Evolutionary conservation across 2,888 invertebrate genomes (phyloP), one percentile per base, ranked within the genome.

Genomic region (Erebia aethiops): DNA sequence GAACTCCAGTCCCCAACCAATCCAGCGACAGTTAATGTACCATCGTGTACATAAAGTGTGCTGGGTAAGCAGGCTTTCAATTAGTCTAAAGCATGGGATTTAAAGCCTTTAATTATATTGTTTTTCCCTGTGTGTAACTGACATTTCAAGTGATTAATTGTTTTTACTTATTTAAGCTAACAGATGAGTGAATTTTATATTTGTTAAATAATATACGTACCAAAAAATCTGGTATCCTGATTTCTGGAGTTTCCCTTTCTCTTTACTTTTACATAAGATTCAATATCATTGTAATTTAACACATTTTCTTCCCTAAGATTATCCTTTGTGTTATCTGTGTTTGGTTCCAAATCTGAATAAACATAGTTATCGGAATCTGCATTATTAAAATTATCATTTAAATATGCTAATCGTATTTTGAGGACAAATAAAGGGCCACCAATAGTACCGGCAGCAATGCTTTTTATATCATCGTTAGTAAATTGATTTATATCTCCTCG

Each of bases 351-450:
- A 70, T 83, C 79, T 49, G 71, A 69, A 56, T 76, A 72, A 63
- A 70, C 68, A 71, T 79, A 76, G 69, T 77, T 78, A 67, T 77
- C 75, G 62, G 71, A 58, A 51, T 82, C 78, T 61, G 73, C 73
- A 72, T 85, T 80, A 58, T 81, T 78, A 69, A 82, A 74, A 72
- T 85, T 79, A 74, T 84, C 83, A 67, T 77, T 85, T 73, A 90
- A 83, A 77, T 81, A 84, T 43, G 88, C 85, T 80, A 91, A 81
- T 70, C 86, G 87, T 82, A 90, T 86, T 84, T 89, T 90, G 60
- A 91, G 81, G 75, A 91, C 83, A 74, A 90, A 78, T 75, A 91
- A 82, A 43, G 91, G 91, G 76, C 87, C 86, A 26, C 81, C 76
- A 21, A 83, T 79, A 49, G 83, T 75, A 67, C 88, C 86, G 52